phyloP scores from a whole-genome alignment of 2,888 invertebrate genomes.

The Eretmocerus hayati region DNA sequence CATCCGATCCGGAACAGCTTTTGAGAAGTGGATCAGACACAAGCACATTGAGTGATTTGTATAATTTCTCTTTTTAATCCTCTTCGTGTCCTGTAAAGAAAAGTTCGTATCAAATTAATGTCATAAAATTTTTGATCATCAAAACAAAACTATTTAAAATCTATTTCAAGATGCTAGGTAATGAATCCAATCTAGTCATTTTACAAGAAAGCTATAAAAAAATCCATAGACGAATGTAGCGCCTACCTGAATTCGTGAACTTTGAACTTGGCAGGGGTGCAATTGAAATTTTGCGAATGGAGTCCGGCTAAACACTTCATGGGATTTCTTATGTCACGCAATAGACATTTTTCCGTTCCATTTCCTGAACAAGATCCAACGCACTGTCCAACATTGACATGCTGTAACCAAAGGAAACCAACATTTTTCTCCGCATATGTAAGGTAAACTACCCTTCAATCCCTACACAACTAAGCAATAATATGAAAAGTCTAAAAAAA shows the following conservation, averaged over 20 bases:
- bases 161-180: no score
- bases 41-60: slow-evolving; percentile 43
- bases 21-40: no score
- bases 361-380: slow-evolving; percentile 43
- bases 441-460: no score
- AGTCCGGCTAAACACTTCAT: slow-evolving; percentile 37
- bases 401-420: slow-evolving; percentile 30
- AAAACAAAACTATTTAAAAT: background rate
- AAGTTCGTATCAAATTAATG: background rate
- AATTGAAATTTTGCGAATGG: slow-evolving; percentile 34
- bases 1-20: no score
- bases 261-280: slow-evolving; percentile 42
- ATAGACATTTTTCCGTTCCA: slow-evolving; percentile 38
- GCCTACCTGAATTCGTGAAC: slow-evolving; percentile 41
- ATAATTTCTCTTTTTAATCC: slow-evolving; percentile 41
- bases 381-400: slow-evolving; percentile 47
- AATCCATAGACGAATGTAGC: no score
- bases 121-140: background rate
- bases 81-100: slow-evolving; percentile 36
- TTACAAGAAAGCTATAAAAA: no score
- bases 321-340: slow-evolving; percentile 40
- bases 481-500: no score
- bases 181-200: no score
- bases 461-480: no score
- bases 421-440: background rate